Evolutionary conservation across 2,113 vertebrate genomes (phyloP), one percentile per base, ranked within the genome.

Genomic region (Lasiurus cinereus): DNA sequence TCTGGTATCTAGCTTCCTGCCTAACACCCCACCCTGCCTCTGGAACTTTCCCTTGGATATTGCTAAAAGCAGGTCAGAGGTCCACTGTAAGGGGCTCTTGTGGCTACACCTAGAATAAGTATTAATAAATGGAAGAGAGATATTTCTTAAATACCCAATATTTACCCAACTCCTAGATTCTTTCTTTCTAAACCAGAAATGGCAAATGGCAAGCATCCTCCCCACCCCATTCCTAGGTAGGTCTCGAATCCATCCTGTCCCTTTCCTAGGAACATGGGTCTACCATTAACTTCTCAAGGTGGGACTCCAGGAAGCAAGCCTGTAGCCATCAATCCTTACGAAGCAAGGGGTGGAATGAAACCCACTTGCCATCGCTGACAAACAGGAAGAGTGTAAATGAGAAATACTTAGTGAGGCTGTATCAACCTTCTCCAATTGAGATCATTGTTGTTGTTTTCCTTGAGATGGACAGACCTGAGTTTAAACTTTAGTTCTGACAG

Each of bases 141-240:
- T 19, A 50, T 29, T 73, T 69, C 21, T 67, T 73, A 77, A 62
- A 50, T 82, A 77, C 0, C 1, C 56, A 92, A 29, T 33, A 69
- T 4, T 73, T 22, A 82, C n/a, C 3, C 33, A 52, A 19, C 16
- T 50, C 62, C 9, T 59, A 94, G 54, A 91, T 2, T 36, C 56
- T 95, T 36, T 67, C 59, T 94, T 24, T 73, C 79, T 64, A 92
- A 83, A 22, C 48, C 16, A 90, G 43, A 85, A 95, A 88, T 85
- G 48, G 43, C 76, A 90, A 88, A 31, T 69, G 6, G 79, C 66
- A 93, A 78, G 6, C 5, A 21, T 43, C 12, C 24, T 50, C 29
- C 12, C 13, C 29, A 14, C 27, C n/a, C 31, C 80, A 66, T 67
- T 89, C 24, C 39, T 43, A 91, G 36, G 18, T 46, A 92, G 9